Evolutionary conservation across 64 coral and sea anemone species (phyloP).

Genomic region (Trachythela sp.): DNA sequence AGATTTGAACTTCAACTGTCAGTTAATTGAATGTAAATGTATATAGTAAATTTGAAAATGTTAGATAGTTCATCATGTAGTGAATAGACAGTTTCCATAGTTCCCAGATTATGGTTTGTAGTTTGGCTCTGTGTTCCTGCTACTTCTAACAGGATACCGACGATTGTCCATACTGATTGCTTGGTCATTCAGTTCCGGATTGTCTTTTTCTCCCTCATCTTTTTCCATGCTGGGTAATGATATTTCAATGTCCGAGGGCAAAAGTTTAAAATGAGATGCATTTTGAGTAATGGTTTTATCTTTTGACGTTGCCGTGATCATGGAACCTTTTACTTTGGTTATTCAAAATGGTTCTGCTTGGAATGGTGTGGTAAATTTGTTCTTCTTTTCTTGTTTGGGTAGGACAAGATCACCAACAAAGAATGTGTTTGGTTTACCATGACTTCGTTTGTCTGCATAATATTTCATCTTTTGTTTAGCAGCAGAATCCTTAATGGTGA

Average conservation of each 20-base stretch:
- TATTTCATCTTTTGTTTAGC: not conserved
- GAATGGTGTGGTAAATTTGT: constrained; percentile 3
- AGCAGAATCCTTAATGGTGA: not conserved
- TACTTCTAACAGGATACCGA: not conserved
- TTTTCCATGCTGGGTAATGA: not conserved
- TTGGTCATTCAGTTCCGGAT: not conserved
- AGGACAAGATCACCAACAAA: not conserved
- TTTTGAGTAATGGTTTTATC: not conserved
- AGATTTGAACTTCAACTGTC: no score
- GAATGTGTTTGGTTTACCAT: not conserved
- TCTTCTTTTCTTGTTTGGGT: not conserved
- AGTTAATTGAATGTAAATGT: not conserved
- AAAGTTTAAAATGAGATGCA: not conserved
- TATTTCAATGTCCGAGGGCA: not conserved
- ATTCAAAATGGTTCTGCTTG: not conserved
- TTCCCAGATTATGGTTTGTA: not conserved
- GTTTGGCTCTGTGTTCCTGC: not conserved
- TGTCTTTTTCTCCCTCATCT: not conserved
- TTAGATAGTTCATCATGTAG: not conserved
- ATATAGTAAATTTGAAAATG: not conserved
- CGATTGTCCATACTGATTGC: not conserved
- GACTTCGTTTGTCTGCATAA: not conserved
- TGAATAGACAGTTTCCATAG: not conserved
- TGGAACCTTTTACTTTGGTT: not conserved
- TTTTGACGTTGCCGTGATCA: not conserved